Evolutionary conservation across 2,888 invertebrate species (phyloP).

Genomic region (Artemia sinica): DNA sequence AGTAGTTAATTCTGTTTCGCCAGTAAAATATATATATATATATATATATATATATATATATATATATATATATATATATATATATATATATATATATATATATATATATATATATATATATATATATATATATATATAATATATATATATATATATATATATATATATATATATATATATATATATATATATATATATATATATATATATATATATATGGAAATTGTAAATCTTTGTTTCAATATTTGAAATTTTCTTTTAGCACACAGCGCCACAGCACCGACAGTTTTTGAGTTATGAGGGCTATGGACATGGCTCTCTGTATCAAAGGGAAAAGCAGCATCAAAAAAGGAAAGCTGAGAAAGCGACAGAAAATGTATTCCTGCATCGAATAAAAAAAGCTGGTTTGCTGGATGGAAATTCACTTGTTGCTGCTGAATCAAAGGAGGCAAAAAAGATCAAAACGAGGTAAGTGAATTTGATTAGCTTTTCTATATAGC

Average conservation of each 20-base stretch:
- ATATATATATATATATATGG: too few species aligned
- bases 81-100: too few species aligned
- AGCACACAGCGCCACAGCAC: slow-evolving; percentile 77
- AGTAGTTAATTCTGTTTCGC: too few species aligned
- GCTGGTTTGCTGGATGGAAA: slow-evolving; percentile 39
- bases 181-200: too few species aligned
- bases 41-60: too few species aligned
- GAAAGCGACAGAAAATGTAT: slow-evolving; percentile 49
- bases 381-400: slow-evolving; percentile 37
- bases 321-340: slow-evolving; percentile 57
- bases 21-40: too few species aligned
- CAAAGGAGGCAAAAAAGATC: slow-evolving; percentile 45
- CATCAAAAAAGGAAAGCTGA: slow-evolving; percentile 48
- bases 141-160: too few species aligned
- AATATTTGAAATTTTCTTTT: slow-evolving; percentile 27
- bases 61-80: too few species aligned
- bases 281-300: slow-evolving; percentile 61
- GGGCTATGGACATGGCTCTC: slow-evolving; percentile 60
- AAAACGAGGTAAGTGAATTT: slow-evolving; percentile 45
- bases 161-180: too few species aligned
- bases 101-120: too few species aligned
- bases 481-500: background rate
- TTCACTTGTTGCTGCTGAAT: slow-evolving; percentile 42
- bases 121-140: too few species aligned
- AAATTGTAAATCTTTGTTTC: too few species aligned